These are phyloP conservation scores for Mungos mungo DNA, from an alignment of 2,113 vertebrate genomes.

Conservation along the genomic window DNA sequence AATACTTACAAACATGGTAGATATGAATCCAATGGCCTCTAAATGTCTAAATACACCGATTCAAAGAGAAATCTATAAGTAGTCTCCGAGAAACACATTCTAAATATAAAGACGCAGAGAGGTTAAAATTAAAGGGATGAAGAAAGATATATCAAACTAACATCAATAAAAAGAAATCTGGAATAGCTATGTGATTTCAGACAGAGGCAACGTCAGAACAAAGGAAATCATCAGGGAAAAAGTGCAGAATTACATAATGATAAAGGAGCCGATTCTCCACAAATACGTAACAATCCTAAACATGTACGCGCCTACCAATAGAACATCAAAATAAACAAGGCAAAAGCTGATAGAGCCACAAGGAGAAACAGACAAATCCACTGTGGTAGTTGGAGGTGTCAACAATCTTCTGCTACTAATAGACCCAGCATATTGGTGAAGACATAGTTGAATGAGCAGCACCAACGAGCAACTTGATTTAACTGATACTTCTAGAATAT, in stretches of 20 bases:
- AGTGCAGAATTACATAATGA: fast-evolving
- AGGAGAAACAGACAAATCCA: not conserved
- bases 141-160: not conserved
- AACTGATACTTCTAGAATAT: not conserved
- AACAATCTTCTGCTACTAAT: not conserved
- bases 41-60: not conserved
- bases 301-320: fast-evolving
- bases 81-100: not conserved
- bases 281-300: not conserved
- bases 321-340: not conserved
- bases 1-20: not conserved
- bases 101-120: not conserved
- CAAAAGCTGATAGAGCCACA: not conserved
- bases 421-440: not conserved
- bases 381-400: fast-evolving
- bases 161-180: not conserved
- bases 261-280: not conserved
- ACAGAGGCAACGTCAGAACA: not conserved
- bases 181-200: not conserved
- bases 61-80: not conserved
- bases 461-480: not conserved
- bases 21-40: too few relatives aligned
- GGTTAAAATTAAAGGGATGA: not conserved
- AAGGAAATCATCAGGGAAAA: not conserved
- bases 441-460: too few relatives aligned